Percentiles rank a stretch among this genome's conserved stretches.
Conservation (phyloP, 1,140 invertebrate genomes). For the Lepidotrigona ventralis region DNA sequence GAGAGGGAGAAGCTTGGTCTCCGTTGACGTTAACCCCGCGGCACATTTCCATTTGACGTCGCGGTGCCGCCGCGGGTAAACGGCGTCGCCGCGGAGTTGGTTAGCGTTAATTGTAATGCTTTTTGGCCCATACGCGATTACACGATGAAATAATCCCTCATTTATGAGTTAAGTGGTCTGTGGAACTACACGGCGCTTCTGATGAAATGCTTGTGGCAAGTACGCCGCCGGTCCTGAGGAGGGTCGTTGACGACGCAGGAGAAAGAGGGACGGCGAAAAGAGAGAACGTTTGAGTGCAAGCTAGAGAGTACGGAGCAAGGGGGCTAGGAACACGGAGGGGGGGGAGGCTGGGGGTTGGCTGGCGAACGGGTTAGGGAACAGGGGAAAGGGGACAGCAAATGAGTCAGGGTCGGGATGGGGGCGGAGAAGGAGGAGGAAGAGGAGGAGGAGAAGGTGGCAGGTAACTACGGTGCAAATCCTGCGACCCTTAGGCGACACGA, state of each 20-base stretch:
- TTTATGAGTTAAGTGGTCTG: slow-evolving; percentile 80
- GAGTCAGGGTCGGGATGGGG: slow-evolving; percentile 51
- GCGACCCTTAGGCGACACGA: slow-evolving; percentile 71
- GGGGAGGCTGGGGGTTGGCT: background rate
- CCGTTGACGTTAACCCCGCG: slow-evolving; percentile 42
- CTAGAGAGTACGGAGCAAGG: slow-evolving; percentile 23
- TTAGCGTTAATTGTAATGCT: slow-evolving; percentile 79
- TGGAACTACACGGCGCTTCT: slow-evolving; percentile 77
- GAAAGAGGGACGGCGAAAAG: slow-evolving; percentile 31
- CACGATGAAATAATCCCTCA: slow-evolving; percentile 79
- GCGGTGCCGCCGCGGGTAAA: slow-evolving; percentile 58
- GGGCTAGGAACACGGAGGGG: background rate
- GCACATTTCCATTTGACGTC: slow-evolving; percentile 64
- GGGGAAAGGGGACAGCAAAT: slow-evolving; percentile 28
- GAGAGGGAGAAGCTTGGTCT: background rate
- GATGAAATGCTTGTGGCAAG: slow-evolving; percentile 77
- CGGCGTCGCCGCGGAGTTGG: slow-evolving; percentile 69
- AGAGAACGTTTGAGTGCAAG: slow-evolving; percentile 43
- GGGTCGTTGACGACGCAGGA: slow-evolving; percentile 65
- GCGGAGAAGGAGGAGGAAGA: background rate
- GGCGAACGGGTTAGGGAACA: background rate
- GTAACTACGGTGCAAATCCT: slow-evolving; percentile 68
- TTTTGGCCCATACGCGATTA: slow-evolving; percentile 78
- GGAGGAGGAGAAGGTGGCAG: slow-evolving; percentile 29
- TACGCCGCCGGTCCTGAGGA: slow-evolving; percentile 67